Percentiles rank a stretch among this genome's conserved stretches.
phyloP scores from a whole-genome alignment of 2,113 vertebrate species.

The Dromaius novaehollandiae region DNA sequence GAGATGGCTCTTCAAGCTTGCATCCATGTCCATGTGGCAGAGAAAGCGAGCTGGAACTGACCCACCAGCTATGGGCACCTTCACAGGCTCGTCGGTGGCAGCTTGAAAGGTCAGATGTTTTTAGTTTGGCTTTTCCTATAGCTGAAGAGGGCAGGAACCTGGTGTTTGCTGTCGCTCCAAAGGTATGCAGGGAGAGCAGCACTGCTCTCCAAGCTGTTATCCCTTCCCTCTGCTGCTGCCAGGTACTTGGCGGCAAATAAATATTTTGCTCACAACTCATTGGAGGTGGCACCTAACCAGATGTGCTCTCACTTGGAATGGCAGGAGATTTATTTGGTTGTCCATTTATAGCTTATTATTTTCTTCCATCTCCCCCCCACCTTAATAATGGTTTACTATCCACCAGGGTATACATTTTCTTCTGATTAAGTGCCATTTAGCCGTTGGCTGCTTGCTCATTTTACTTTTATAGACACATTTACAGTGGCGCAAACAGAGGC shows the following conservation, averaged over 20 bases:
- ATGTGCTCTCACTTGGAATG: slow-evolving; percentile 47
- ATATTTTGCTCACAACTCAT: slow-evolving; percentile 65
- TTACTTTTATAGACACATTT: slow-evolving; percentile 73
- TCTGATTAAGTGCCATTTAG: slow-evolving; percentile 76
- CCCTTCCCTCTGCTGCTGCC: background rate
- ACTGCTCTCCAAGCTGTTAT: background rate
- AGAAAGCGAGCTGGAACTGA: background rate
- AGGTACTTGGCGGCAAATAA: slow-evolving; percentile 30
- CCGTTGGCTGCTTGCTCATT: slow-evolving; percentile 70
- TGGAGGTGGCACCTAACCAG: slow-evolving; percentile 63
- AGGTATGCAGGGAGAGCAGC: background rate
- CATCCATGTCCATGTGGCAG: background rate
- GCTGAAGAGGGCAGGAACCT: background rate
- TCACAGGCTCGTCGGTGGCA: background rate
- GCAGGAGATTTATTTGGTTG: slow-evolving; percentile 62
- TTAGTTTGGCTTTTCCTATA: background rate
- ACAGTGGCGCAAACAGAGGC: slow-evolving; percentile 47
- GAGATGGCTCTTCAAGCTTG: background rate
- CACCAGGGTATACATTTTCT: slow-evolving; percentile 69
- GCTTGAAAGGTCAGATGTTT: background rate
- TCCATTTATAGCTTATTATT: slow-evolving; percentile 44
- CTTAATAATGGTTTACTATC: slow-evolving; percentile 62
- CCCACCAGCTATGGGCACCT: background rate
- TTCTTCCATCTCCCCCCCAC: background rate
- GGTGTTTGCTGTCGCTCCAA: background rate